Base-by-base conservation (phyloP, 2,797 vertebrate genomes). In the Poeciliopsis paucimaculata region DNA sequence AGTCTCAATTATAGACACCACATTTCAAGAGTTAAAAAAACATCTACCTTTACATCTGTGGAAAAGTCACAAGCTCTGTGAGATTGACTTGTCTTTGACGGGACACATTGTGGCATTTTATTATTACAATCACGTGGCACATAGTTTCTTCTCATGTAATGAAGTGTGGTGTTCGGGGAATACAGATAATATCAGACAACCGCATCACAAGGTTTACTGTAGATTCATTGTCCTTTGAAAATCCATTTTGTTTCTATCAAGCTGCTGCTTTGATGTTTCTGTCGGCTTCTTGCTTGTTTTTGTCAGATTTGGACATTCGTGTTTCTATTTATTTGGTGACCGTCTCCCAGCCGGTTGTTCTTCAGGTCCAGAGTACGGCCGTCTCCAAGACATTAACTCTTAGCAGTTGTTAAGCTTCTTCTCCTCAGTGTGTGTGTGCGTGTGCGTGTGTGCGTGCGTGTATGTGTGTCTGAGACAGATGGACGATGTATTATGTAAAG, bases 401-500 rank as follows among this genome's bases (percentile, higher is more conserved):
- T 64, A 72, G 83, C 90, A 82, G 86, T 84, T 85, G 83, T 84
- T 85, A 82, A 75, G 84, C 78, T 76, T 87, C 80, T 72, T 84
- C 81, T 70, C 72, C 79, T 75, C 77, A 76, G 81, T 78, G 57
- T 78, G 26, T 57, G 57, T 77, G 72, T 57, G 57, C 80, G 68
- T 80, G 83, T 78, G 66, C 77, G 26, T 51, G 51, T 75, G 73
- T 51, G 53, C 82, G 68, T 79, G 83, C 76, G 73, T 72, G 64
- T 82, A 57, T 81, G 83, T 78, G 68, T 78, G 78, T 86, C 57
- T 90, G 89, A 93, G 92, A 93, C 95, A 95, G 94, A 95, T 95
- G 94, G 94, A 92, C 92, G 90, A 94, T 95, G 91, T 92, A 94
- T 95, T 94, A 95, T 95, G 94, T 94, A 95, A 95, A 94, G 93